Evolutionary conservation across 2,797 vertebrate genomes (phyloP), one percentile per base, ranked within the genome.

Genomic region (Falco columbarius): DNA sequence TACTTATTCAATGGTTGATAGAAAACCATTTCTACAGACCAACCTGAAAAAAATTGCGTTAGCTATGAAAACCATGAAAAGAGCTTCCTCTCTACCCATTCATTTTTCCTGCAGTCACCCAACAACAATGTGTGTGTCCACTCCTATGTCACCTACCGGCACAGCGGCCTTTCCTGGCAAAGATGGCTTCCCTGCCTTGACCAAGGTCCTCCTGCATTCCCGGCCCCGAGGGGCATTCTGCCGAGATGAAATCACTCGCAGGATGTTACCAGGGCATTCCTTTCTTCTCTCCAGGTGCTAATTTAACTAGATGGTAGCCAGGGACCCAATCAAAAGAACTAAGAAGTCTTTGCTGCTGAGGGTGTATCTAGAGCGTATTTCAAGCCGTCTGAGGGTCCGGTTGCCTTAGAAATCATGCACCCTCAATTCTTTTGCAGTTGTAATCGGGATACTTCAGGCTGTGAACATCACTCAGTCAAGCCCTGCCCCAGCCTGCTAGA

Each of bases 201-300:
- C 71, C 87, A 83, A 85, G 54, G 56, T 82, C 30, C 14, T n/a
- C 21, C 36, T 61, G 63, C 81, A 92, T 95, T 96, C 87, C 75
- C 59, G 63, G 34, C 65, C 30, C 0, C 0, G 12, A 86, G 51
- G 71, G 75, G 27, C 93, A 95, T 97, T 95, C 96, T 94, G 42
- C 26, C 51, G 81, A 81, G 84, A 89, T 95, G 18, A 92, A 89
- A 54, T 96, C 94, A 97, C 12, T 15, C 67, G 71, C 91, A 79
- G 93, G 81, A 96, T 95, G 62, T 94, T 87, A 79, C 75, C 5
- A 3, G 20, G 54, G 20, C 49, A 83, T 72, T 95, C 23, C 38
- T 92, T 77, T 51, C 76, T 73, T 92, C 77, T 42, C 26, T 89
- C 26, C 49, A 70, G 58, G 27, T 73, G 55, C 22, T 44, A 71